Conservation (phyloP, 2,888 invertebrate genomes). For the Automeris io region DNA sequence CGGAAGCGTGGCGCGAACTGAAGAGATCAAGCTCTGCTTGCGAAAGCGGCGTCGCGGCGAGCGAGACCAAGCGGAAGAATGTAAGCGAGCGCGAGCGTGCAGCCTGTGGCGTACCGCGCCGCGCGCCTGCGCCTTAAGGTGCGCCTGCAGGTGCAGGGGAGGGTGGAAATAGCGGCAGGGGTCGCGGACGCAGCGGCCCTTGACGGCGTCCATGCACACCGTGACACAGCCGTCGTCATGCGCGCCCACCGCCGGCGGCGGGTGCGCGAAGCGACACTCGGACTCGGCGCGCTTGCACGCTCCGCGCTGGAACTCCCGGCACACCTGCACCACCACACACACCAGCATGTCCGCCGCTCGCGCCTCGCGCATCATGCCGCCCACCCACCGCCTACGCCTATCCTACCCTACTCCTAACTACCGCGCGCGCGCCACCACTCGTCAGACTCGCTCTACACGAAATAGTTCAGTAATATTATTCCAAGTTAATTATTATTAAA, state of each 20-base stretch:
- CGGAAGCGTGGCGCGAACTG: constrained; percentile 75
- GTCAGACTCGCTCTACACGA: no score
- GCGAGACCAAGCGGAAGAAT: constrained; percentile 71
- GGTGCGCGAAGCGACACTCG: constrained; percentile 99
- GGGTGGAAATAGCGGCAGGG: constrained; percentile 99
- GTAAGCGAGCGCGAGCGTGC: constrained; percentile 75
- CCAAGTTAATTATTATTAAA: no score
- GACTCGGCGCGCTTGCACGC: constrained; percentile 98
- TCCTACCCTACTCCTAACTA: constrained; percentile 18
- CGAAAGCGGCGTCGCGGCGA: constrained; percentile 73
- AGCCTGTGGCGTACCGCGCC: constrained; percentile 88
- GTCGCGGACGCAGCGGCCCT: constrained; percentile 99
- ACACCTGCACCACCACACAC: constrained; percentile 85
- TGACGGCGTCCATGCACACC: constrained; percentile 99
- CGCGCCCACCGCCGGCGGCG: constrained; percentile 96
- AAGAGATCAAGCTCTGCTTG: constrained; percentile 71
- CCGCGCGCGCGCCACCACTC: constrained; percentile 18
- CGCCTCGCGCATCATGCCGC: constrained; percentile 22
- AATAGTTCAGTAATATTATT: no score
- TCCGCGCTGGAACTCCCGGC: constrained; percentile 99
- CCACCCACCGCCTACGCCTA: constrained; percentile 21
- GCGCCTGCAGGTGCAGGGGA: constrained; percentile 99
- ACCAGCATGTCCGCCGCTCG: constrained; percentile 58
- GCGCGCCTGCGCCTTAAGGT: constrained; percentile 99
- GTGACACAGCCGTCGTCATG: constrained; percentile 99